phyloP scores from a whole-genome alignment of 1,140 invertebrate genomes.

The Formica exsecta region DNA sequence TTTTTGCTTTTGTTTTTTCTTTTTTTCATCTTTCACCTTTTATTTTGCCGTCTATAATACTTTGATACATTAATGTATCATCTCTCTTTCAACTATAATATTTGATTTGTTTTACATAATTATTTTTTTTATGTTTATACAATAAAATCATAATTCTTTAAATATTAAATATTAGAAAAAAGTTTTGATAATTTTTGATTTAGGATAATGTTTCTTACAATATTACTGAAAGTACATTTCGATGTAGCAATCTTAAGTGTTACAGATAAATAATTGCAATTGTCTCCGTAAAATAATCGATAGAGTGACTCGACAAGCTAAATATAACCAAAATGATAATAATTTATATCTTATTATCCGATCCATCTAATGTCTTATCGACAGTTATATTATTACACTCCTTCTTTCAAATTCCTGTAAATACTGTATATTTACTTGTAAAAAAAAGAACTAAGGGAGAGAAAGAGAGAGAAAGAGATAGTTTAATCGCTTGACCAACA shows the following conservation, averaged over 20 bases:
- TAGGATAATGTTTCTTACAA: slow-evolving; percentile 18
- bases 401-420: slow-evolving; percentile 67
- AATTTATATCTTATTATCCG: slow-evolving; percentile 47
- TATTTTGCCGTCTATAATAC: neutral
- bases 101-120: neutral
- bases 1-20: slow-evolving; percentile 13
- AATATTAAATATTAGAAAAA: neutral
- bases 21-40: slow-evolving; percentile 28
- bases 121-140: slow-evolving; percentile 31
- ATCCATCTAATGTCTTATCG: slow-evolving; percentile 23
- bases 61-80: neutral
- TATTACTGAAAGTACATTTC: slow-evolving; percentile 21
- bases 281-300: slow-evolving; percentile 37
- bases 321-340: slow-evolving; percentile 6
- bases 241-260: slow-evolving; percentile 35
- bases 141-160: neutral
- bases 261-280: slow-evolving; percentile 43
- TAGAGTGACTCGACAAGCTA: slow-evolving; percentile 8
- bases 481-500: slow-evolving; percentile 76
- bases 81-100: neutral
- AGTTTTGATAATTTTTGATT: slow-evolving; percentile 6
- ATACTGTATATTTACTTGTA: slow-evolving; percentile 77
- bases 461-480: neutral
- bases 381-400: slow-evolving; percentile 5
- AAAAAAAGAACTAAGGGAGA: slow-evolving; percentile 28